These are phyloP conservation scores for Lophochroa leadbeateri DNA, from an alignment of 2,113 vertebrate species.

Conservation along the genomic window DNA sequence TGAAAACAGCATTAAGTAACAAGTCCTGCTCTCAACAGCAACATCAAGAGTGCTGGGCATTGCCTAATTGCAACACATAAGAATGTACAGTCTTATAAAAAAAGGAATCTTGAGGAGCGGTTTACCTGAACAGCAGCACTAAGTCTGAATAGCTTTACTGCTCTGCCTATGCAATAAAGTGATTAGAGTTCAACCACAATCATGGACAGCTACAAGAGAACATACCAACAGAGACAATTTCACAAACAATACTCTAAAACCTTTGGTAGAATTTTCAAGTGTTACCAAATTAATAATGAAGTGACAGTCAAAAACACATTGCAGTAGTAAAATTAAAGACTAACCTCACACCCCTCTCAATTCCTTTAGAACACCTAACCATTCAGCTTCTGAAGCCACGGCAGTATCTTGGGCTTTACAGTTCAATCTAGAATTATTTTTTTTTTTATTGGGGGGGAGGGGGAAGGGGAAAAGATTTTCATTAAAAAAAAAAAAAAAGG, in stretches of 20 bases:
- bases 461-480: not conserved
- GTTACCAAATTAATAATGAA: not conserved
- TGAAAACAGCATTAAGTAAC: not conserved
- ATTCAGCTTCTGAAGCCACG: not conserved
- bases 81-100: not conserved
- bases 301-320: fast-evolving
- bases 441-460: fast-evolving
- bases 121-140: not conserved
- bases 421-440: not conserved
- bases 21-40: not conserved
- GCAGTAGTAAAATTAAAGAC: not conserved
- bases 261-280: not conserved
- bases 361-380: not conserved
- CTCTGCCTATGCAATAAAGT: not conserved
- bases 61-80: not conserved
- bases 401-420: not conserved
- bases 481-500: fast-evolving
- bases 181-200: not conserved
- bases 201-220: not conserved
- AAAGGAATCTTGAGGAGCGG: not conserved
- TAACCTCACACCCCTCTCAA: not conserved
- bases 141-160: not conserved
- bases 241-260: not conserved
- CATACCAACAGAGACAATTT: not conserved
- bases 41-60: not conserved